Base-by-base conservation (phyloP, 37 sponge, comb jelly and placozoan genomes). In the Ephydatia muelleri region DNA sequence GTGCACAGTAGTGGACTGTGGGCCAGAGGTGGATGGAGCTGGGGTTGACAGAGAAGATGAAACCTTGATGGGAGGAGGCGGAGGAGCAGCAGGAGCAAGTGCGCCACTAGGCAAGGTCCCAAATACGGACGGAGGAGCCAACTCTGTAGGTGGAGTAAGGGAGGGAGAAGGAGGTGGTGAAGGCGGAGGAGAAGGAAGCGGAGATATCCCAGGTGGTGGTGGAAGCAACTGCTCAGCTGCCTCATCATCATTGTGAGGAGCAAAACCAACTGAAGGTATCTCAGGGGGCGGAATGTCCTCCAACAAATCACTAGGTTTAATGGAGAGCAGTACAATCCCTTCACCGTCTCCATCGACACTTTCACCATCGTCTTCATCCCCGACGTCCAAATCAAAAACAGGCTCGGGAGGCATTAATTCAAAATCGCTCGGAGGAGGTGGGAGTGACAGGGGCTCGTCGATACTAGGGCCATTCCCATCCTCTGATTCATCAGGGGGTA, bases 131-230 rank as follows among this genome's bases (percentile, higher is more conserved):
- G 43, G 43, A 43, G 43, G 43, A 43, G 43, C 43, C 6, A 9
- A 29, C 70, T 11, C 9, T 3, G 8, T 30, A 5, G 27, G 29
- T 5, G 27, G 29, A 69, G 27, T 29, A 11, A 69, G 84, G 33
- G 83, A 75, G 2, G 83, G 74, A 38, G 75, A 23, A 26, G 83
- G 75, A n/a, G 65, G 74, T 19, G 83, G 73, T n/a, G 74, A 26
- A 26, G 81, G 27, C n/a, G 72, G 71, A 37, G 75, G 83, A 32
- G 65, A 19, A 73, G 74, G 65, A 4, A 21, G 48, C 2, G 73
- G 35, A 70, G 82, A 5, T 11, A 29, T 27, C 29, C 33, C 25
- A 30, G 36, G 35, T 3, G 57, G 26, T 39, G 78, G 49, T 5
- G 31, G 49, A 31, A 49, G n/a, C 11, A 16, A 22, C 3, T 28